These are phyloP conservation scores for Pseudorectes ferrugineus DNA, from an alignment of 2,113 vertebrate genomes.

Conservation along the genomic window DNA sequence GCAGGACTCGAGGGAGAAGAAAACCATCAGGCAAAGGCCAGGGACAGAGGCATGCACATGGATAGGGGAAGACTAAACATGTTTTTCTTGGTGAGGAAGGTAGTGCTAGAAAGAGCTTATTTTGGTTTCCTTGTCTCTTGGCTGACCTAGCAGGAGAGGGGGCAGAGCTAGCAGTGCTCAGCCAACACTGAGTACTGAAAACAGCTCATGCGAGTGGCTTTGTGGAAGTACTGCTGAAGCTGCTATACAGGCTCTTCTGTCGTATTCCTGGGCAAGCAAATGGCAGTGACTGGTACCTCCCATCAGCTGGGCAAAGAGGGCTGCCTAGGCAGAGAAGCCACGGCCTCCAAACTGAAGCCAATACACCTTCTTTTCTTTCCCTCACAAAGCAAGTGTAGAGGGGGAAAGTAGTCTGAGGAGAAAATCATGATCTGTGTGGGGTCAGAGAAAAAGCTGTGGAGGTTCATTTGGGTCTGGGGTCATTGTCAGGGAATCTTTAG, in stretches of 20 bases:
- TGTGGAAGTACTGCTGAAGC: not conserved
- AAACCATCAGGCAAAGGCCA: not conserved
- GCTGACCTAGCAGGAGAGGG: not conserved
- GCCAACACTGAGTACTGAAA: not conserved
- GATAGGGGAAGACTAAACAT: not conserved
- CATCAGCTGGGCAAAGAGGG: not conserved
- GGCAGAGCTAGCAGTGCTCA: not conserved
- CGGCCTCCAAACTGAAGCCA: not conserved
- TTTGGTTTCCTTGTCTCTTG: not conserved
- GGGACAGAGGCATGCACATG: not conserved
- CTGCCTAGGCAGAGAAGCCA: not conserved
- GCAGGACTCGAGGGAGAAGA: not conserved
- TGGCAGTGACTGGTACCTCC: not conserved
- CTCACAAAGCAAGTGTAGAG: not conserved
- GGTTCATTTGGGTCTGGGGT: not conserved
- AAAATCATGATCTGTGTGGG: not conserved
- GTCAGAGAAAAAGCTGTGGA: not conserved
- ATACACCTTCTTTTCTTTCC: not conserved
- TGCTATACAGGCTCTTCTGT: not conserved
- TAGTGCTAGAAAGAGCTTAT: not conserved
- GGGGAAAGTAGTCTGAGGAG: not conserved
- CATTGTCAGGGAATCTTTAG: not conserved
- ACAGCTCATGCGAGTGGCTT: accelerated
- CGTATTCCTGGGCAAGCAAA: accelerated
- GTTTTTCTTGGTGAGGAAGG: not conserved